phyloP scores from a whole-genome alignment of 2,113 vertebrate genomes.

The Corythoichthys intestinalis region DNA sequence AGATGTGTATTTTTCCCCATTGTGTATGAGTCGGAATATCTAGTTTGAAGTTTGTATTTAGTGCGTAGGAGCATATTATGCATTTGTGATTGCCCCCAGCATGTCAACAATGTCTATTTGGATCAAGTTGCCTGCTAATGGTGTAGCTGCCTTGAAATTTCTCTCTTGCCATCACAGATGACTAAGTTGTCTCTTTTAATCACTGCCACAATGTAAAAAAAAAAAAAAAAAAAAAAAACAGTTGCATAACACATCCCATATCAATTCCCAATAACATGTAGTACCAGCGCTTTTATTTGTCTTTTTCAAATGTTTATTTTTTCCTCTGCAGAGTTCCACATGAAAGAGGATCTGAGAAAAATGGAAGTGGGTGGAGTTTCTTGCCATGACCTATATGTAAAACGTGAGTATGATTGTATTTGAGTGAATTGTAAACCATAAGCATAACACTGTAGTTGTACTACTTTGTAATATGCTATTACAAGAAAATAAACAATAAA shows the following conservation, averaged over 20 bases:
- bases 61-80: background rate
- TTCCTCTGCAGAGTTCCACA: conserved; percentile 85
- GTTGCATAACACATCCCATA: background rate
- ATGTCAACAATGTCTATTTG: background rate
- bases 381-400: conserved; percentile 90
- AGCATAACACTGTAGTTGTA: background rate
- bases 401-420: conserved; percentile 79
- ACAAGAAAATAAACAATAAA: too few species aligned
- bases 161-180: background rate
- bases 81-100: background rate
- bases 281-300: background rate
- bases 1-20: background rate
- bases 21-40: background rate
- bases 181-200: background rate
- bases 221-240: background rate
- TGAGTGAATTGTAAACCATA: background rate
- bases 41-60: background rate
- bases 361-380: conserved; percentile 86
- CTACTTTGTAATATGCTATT: background rate
- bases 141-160: background rate
- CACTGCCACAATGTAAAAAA: background rate
- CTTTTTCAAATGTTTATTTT: background rate
- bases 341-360: conserved; percentile 86
- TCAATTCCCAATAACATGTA: background rate
- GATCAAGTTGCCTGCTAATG: background rate